Percentiles rank a stretch among this genome's conserved stretches.
These are phyloP conservation scores for Acrossocheilus fasciatus DNA, from an alignment of 2,797 vertebrate species.

Conservation along the genomic window DNA sequence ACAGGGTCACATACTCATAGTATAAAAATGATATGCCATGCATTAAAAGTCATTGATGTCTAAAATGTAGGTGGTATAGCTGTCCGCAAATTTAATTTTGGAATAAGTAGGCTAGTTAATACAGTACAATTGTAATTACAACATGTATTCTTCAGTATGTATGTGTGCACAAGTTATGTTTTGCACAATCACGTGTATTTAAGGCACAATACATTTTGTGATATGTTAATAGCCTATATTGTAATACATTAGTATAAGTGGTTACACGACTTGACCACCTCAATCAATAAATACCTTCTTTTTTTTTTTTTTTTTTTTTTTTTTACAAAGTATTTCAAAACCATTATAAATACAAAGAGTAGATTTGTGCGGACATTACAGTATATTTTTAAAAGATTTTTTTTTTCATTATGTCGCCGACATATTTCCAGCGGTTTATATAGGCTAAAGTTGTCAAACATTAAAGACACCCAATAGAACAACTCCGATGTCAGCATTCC, in stretches of 20 bases:
- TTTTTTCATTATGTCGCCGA: not conserved
- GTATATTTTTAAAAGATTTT: not conserved
- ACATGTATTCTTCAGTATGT: not conserved
- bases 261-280: not conserved
- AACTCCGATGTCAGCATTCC: not conserved
- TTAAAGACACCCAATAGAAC: not conserved
- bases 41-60: not conserved
- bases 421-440: not conserved
- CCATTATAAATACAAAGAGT: not conserved
- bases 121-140: not conserved
- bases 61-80: not conserved
- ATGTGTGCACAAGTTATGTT: not conserved
- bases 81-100: not conserved
- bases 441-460: not conserved
- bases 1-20: not conserved
- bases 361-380: not conserved
- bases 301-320: no score
- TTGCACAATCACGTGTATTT: not conserved
- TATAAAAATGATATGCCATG: not conserved
- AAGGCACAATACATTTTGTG: not conserved
- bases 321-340: not conserved
- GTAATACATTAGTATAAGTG: not conserved
- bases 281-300: not conserved
- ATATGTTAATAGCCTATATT: not conserved
- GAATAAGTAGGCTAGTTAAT: not conserved